A percentile compares a stretch with the other conserved stretches of the same genome.
Conservation (phyloP, 2,888 invertebrate species). For the Fragum fragum region DNA sequence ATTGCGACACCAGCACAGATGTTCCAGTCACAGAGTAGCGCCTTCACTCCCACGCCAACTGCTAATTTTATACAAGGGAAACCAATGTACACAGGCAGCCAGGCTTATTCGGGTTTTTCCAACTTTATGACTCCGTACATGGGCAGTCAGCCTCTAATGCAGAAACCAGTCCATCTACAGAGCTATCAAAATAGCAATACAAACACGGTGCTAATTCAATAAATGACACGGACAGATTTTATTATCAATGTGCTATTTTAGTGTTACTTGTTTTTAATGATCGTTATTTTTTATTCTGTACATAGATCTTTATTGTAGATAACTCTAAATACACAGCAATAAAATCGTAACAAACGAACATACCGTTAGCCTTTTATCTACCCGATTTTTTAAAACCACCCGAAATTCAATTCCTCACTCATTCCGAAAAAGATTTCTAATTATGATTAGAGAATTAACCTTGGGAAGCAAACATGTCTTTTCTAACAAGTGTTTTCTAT, state of each 20-base stretch:
- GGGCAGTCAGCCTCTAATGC: neutral
- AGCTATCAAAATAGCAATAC: neutral
- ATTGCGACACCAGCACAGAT: neutral
- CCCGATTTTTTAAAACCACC: too few species aligned
- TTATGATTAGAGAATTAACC: too few species aligned
- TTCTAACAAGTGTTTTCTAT: too few species aligned
- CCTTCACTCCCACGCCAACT: neutral
- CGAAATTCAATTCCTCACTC: too few species aligned
- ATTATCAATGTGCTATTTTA: slow-evolving; percentile 17
- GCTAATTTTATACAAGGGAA: neutral
- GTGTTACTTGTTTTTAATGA: slow-evolving; percentile 13
- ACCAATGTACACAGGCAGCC: neutral
- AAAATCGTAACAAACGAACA: too few species aligned
- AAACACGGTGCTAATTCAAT: neutral
- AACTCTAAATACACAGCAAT: neutral
- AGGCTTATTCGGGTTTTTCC: neutral
- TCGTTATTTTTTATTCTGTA: slow-evolving; percentile 24
- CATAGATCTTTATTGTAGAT: slow-evolving; percentile 1
- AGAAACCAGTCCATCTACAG: neutral
- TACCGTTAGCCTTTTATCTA: too few species aligned
- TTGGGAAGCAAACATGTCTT: too few species aligned
- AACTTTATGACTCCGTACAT: neutral
- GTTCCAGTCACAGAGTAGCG: neutral
- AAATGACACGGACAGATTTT: neutral
- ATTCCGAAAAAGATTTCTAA: too few species aligned